Conservation (phyloP, 2,797 vertebrate genomes). For the Lagothrix lagotricha region DNA sequence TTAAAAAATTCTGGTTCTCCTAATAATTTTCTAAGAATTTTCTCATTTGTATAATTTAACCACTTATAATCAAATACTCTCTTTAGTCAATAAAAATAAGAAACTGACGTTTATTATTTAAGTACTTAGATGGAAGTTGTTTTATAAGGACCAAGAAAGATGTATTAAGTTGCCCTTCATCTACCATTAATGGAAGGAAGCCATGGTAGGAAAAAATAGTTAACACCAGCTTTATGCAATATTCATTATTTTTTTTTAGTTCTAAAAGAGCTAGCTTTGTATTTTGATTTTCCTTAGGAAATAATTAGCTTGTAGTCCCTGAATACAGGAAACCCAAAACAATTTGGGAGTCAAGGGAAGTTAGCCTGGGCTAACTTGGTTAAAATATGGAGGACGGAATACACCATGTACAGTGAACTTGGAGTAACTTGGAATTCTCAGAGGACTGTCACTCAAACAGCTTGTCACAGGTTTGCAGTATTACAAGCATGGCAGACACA, state of each 20-base stretch:
- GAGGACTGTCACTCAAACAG: not conserved
- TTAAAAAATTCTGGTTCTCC: not conserved
- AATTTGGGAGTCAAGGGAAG: not conserved
- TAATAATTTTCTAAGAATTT: slow-evolving; percentile 38
- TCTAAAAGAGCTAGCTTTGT: not conserved
- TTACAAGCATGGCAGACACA: not conserved
- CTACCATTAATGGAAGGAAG: not conserved
- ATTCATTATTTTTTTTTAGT: not conserved
- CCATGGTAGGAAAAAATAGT: not conserved
- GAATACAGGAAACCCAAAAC: not conserved
- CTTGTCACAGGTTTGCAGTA: no score
- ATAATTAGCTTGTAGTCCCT: not conserved
- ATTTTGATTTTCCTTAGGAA: not conserved
- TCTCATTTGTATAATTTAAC: not conserved
- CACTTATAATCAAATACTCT: not conserved
- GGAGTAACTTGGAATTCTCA: not conserved
- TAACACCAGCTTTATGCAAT: not conserved
- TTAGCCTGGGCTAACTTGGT: not conserved
- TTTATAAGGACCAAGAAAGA: not conserved
- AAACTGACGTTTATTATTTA: not conserved
- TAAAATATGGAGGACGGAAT: not conserved
- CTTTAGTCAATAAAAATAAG: slow-evolving; percentile 20
- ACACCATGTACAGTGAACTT: not conserved
- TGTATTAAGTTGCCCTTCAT: not conserved
- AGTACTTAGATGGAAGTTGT: not conserved